Evolutionary conservation across 2,888 invertebrate genomes (phyloP).

Genomic region (Linnaemya tessellans): DNA sequence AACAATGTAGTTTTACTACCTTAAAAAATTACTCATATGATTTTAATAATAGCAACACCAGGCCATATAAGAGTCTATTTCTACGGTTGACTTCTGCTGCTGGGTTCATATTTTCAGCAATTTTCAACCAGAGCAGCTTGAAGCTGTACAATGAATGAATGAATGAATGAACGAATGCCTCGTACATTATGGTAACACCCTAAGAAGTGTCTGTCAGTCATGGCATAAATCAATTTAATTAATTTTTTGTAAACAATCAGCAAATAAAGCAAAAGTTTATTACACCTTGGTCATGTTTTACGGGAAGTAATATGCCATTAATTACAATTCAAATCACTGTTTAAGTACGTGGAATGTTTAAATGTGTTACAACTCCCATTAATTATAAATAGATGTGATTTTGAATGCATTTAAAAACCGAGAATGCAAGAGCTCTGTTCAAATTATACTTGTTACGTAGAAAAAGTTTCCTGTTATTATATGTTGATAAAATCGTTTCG

Average conservation of each 20-base stretch:
- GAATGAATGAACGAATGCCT: constrained; percentile 24
- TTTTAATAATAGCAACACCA: constrained; percentile 4
- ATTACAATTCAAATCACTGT: too few species aligned
- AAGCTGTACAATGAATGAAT: neutral
- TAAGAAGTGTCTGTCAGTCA: constrained; percentile 70
- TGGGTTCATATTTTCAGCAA: constrained; percentile 5
- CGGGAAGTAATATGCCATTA: neutral
- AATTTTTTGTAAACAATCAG: constrained; percentile 53
- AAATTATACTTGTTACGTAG: too few species aligned
- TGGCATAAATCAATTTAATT: constrained; percentile 73
- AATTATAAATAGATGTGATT: too few species aligned
- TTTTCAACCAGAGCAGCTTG: neutral
- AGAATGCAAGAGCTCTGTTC: too few species aligned
- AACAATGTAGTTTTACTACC: constrained; percentile 39
- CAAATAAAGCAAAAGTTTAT: constrained; percentile 15
- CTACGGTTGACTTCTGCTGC: neutral
- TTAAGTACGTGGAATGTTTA: too few species aligned
- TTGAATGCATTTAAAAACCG: too few species aligned
- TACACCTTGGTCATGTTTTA: constrained; percentile 15
- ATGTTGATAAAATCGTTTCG: too few species aligned
- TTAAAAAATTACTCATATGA: constrained; percentile 39
- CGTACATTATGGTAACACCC: constrained; percentile 59
- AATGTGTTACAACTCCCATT: too few species aligned
- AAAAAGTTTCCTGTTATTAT: too few species aligned
- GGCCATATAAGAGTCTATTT: neutral